A percentile compares a stretch with the other conserved stretches of the same genome.
Evolutionary conservation across 2,797 vertebrate species (phyloP).

Genomic region (Sebastes diploproa): DNA sequence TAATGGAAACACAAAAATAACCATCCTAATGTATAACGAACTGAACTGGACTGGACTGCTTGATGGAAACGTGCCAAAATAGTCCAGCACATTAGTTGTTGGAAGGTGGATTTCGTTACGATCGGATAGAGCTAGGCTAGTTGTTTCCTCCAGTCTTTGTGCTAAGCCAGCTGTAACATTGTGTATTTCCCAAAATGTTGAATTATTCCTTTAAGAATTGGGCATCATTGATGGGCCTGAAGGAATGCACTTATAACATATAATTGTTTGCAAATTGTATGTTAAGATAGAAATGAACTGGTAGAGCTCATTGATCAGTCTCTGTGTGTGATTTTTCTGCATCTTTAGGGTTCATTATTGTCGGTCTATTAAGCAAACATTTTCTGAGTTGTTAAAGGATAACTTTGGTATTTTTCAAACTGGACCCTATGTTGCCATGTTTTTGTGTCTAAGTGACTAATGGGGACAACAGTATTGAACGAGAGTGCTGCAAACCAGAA

Average conservation of each 20-base stretch:
- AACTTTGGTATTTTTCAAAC: not conserved
- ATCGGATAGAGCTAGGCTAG: not conserved
- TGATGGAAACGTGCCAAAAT: no score
- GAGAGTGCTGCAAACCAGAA: not conserved
- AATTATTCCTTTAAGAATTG: not conserved
- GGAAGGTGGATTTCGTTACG: not conserved
- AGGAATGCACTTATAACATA: not conserved
- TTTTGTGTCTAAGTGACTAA: not conserved
- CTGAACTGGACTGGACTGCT: no score
- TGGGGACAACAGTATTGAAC: not conserved
- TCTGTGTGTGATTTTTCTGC: not conserved
- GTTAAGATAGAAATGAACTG: not conserved
- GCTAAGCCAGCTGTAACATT: rapidly evolving
- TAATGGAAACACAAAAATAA: no score
- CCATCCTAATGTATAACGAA: no score
- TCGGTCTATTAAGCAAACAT: not conserved
- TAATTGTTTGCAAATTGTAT: not conserved
- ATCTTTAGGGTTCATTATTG: not conserved
- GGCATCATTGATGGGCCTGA: not conserved
- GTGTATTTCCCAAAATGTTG: not conserved
- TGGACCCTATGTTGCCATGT: not conserved
- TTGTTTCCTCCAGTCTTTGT: no score
- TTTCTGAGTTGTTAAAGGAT: not conserved
- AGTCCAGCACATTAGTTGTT: no score
- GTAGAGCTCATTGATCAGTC: not conserved